A percentile compares a stretch with the other conserved stretches of the same genome.
Evolutionary conservation across 2,888 invertebrate species (phyloP).

Genomic region (Lochmaea crataegi): DNA sequence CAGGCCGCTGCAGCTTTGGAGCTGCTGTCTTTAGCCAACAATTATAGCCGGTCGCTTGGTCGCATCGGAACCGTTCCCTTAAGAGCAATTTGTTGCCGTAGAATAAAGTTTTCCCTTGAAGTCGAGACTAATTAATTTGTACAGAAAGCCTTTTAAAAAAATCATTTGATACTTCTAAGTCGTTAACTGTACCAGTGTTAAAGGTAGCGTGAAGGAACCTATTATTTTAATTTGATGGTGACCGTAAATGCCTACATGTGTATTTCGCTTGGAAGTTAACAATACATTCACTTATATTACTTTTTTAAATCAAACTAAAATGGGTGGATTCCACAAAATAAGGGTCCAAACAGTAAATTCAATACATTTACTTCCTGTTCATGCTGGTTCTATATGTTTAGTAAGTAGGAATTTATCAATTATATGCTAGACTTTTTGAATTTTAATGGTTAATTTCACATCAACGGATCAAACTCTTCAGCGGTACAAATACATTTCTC

Average conservation of each 20-base stretch:
- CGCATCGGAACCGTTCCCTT: too few species aligned
- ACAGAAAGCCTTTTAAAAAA: neutral
- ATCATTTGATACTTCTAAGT: neutral
- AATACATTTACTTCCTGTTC: neutral
- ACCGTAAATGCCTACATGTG: neutral
- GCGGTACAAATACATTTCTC: too few species aligned
- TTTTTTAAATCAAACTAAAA: too few species aligned
- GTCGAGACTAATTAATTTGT: neutral
- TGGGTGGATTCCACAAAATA: too few species aligned
- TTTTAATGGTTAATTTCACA: too few species aligned
- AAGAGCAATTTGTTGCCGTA: too few species aligned
- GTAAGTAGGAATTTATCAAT: neutral
- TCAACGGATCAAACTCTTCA: too few species aligned
- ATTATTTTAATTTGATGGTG: conserved; percentile 26
- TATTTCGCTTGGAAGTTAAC: conserved; percentile 10
- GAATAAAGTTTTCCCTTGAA: neutral
- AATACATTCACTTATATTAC: neutral
- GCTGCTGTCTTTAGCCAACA: too few species aligned
- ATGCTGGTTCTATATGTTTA: neutral
- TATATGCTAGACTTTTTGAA: too few species aligned
- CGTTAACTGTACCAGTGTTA: conserved; percentile 36
- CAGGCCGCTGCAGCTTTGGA: too few species aligned
- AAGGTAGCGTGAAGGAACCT: conserved; percentile 40
- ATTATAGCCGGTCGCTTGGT: too few species aligned
- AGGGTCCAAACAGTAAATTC: too few species aligned